phyloP scores from a whole-genome alignment of 1,140 invertebrate genomes.

The Rhyzopertha dominica region DNA sequence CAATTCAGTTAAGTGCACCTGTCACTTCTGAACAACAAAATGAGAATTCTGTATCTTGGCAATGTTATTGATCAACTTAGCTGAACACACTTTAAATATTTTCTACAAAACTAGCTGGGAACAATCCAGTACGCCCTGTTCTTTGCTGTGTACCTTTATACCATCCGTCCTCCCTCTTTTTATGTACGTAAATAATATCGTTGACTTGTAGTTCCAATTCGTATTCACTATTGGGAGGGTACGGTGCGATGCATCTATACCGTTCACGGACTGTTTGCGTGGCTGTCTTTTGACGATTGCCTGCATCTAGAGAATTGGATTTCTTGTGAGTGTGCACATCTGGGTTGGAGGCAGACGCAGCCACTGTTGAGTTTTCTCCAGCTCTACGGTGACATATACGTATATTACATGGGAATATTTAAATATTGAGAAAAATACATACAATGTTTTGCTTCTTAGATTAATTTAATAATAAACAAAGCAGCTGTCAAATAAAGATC shows the following conservation, averaged over 20 bases:
- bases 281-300: slow-evolving; percentile 50
- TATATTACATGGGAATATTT: too few relatives aligned
- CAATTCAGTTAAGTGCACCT: too few relatives aligned
- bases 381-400: slow-evolving; percentile 26
- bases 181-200: slow-evolving; percentile 87
- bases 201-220: slow-evolving; percentile 84
- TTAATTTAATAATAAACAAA: too few relatives aligned
- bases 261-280: slow-evolving; percentile 56
- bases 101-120: slow-evolving; percentile 92
- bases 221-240: slow-evolving; percentile 92
- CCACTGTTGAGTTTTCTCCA: slow-evolving; percentile 32
- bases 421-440: too few relatives aligned
- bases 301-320: slow-evolving; percentile 73
- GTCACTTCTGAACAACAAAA: too few relatives aligned
- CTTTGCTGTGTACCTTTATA: slow-evolving; percentile 88
- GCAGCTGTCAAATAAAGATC: too few relatives aligned
- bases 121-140: slow-evolving; percentile 85
- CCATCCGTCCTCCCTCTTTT: slow-evolving; percentile 92
- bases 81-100: too few relatives aligned
- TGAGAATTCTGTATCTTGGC: too few relatives aligned
- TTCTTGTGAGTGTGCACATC: slow-evolving; percentile 58
- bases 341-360: slow-evolving; percentile 36
- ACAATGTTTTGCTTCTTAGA: too few relatives aligned
- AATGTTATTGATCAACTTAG: too few relatives aligned
- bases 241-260: slow-evolving; percentile 87